Evolutionary conservation across 2,113 vertebrate species (phyloP), one percentile per base, ranked within the genome.

Genomic region (Thymallus thymallus): DNA sequence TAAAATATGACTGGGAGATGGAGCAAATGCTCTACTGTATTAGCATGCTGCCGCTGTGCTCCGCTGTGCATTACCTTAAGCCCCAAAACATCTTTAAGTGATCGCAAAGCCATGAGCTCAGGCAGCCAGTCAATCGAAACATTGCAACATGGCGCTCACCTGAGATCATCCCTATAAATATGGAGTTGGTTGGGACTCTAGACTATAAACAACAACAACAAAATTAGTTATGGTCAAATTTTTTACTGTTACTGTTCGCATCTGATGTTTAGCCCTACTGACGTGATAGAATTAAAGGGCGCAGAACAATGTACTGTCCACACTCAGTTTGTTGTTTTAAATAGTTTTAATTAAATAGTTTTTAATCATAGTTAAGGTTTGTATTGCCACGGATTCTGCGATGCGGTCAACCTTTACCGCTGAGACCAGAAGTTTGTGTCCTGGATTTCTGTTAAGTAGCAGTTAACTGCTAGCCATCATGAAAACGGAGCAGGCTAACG

Each of bases 81-180:
- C 69, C 63, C 45, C 66, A 67, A 66, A 58, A 72, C 67, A 66
- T 67, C 62, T 56, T 66, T 24, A 60, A 65, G 69, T 62, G 20
- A 48, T 60, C 62, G 14, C 46, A 45, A n/a, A 45, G 20, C 32
- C 6, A 6, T 46, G 24, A 30, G 18, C 23, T 32, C 7, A 16
- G 69, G 22, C 30, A 24, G 70, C 32, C 30, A 41, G 30, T 9
- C 16, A 41, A 14, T 35, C 32, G 26, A 26, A 26, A 26, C 26
- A 26, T 26, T 3, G 32, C 30, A 26, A 26, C 26, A 26, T 32
- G 64, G 29, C 32, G 32, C 29, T 16, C 14, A 10, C 56, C 35
- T 2, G 32, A 32, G 58, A 45, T 24, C 23, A 12, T 56, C 60
- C 45, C 51, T 56, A n/a, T 18, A 55, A 71, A 23, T 32, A 6